Base-by-base conservation (phyloP, 2,113 vertebrate species). In the Nycticryphes semicollaris region DNA sequence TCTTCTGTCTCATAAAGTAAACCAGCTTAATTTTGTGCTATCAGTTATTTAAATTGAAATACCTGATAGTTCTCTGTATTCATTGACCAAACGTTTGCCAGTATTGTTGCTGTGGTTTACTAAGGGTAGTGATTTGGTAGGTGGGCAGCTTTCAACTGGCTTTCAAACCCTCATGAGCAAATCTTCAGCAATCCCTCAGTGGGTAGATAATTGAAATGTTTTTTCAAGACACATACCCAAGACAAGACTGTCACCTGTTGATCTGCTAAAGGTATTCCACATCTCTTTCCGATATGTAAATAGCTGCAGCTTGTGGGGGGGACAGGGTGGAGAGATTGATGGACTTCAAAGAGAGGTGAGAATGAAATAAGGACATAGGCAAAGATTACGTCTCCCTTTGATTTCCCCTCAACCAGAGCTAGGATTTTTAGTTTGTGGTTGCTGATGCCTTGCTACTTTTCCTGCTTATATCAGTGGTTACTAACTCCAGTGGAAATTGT, bases 231-330 rank as follows among this genome's bases (percentile, higher is more conserved):
- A 3, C 3, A 7, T 9, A 22, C 9, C 13, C 1, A 1, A 63
- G 47, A 35, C 24, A 63, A 30, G 21, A 24, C 27, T 79, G 53
- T 69, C 15, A 19, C n/a, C 18, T 41, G 15, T 60, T 15, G 41
- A 14, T 70, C 37, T 77, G 17, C 64, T 77, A 6, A 6, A 41
- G 84, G 5, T n/a, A 19, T 60, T 76, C 28, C 11, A 9, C 3
- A 1, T 51, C 27, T 81, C 14, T 15, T 83, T 30, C 22, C 1
- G 0, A 9, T 28, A 6, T 3, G 9, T 15, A 47, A n/a, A 15
- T 14, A 39, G 17, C 31, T 64, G 39, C 28, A 84, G 48, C 48
- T 24, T 56, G 25, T 12, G 24, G 3, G 31, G 10, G 19, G 13
- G 16, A 35, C 18, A 19, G 39, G n/a, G 9, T 39, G 39, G 50